Evolutionary conservation across 2,888 invertebrate species (phyloP), one percentile per base, ranked within the genome.

Genomic region (Mimachlamys varia): DNA sequence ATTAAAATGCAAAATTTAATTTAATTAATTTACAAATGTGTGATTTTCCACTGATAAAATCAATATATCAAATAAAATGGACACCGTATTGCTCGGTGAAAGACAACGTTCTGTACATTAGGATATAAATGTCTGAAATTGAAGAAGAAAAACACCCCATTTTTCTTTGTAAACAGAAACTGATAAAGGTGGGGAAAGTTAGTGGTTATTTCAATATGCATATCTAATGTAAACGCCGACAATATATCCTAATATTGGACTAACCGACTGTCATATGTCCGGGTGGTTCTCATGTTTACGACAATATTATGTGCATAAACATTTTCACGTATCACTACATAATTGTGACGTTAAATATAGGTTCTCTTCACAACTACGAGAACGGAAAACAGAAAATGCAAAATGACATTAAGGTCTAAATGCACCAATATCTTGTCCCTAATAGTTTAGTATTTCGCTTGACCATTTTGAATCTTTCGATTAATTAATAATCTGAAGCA

Each of bases 301-400:
- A 76, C 76, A 76, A 76, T 22, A 76, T 76, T 76, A 76, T 76
- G 76, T 76, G 76, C 76, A 76, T 76, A 76, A 19, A 4, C 76
- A 76, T 76, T 76, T 58, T 76, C 76, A 76, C 0, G 33, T 76
- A 33, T 33, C 76, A 76, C 7, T n/a, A 19, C 22, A 58, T n/a
- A 3, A 22, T 58, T 33, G 76, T 76, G 33, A 33, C 12, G 33
- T 76, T 76, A 7, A 33, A 76, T 33, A 33, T 22, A 27, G 27
- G 10, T 27, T 22, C 44, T 76, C 76, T 33, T 27, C 2, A 76
- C 76, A 12, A 27, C 7, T 22, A 7, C 33, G 76, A 5, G 13
- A 76, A 76, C 12, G 13, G 33, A 27, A 27, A 76, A 76, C 33
- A 7, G 7, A 76, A 27, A 76, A 10, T 76, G 27, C 76, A 27